phyloP scores from a whole-genome alignment of 1,140 invertebrate genomes.

The Eufriesea mexicana region DNA sequence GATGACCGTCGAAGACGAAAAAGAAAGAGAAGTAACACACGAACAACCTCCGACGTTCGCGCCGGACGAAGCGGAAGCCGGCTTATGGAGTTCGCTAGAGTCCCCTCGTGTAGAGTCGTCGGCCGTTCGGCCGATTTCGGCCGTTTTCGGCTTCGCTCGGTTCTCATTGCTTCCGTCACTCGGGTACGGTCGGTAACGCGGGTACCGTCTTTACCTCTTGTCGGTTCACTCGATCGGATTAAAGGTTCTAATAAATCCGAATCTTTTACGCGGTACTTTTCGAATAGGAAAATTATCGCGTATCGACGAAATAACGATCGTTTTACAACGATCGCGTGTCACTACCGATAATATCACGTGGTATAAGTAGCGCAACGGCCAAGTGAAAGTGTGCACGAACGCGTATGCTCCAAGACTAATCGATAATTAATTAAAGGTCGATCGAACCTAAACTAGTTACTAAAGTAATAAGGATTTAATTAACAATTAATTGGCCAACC shows the following conservation, averaged over 20 bases:
- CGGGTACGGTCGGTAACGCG: neutral
- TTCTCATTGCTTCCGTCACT: neutral
- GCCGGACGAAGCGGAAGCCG: conserved; percentile 60
- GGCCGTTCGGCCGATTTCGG: conserved; percentile 68
- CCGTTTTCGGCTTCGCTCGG: conserved; percentile 49
- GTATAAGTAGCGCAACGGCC: no score
- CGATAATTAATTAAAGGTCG: conserved; percentile 57
- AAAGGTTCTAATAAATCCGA: neutral
- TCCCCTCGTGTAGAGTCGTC: conserved; percentile 49
- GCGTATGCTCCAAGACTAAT: conserved; percentile 6
- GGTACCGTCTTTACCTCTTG: conserved; percentile 1
- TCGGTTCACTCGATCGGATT: neutral
- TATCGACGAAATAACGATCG: no score
- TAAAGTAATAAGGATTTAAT: conserved; percentile 53
- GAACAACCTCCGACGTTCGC: conserved; percentile 24
- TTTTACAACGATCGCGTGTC: neutral
- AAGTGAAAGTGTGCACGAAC: conserved; percentile 5
- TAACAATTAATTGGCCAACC: conserved; percentile 49
- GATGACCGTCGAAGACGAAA: conserved; percentile 9
- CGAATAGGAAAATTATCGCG: no score
- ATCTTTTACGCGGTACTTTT: neutral
- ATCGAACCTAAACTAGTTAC: conserved; percentile 33
- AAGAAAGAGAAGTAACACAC: conserved; percentile 23
- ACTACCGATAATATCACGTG: neutral
- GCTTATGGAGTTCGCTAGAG: conserved; percentile 36